Base-by-base conservation (phyloP, 1,140 invertebrate genomes). In the Trypoxylus dichotomus region DNA sequence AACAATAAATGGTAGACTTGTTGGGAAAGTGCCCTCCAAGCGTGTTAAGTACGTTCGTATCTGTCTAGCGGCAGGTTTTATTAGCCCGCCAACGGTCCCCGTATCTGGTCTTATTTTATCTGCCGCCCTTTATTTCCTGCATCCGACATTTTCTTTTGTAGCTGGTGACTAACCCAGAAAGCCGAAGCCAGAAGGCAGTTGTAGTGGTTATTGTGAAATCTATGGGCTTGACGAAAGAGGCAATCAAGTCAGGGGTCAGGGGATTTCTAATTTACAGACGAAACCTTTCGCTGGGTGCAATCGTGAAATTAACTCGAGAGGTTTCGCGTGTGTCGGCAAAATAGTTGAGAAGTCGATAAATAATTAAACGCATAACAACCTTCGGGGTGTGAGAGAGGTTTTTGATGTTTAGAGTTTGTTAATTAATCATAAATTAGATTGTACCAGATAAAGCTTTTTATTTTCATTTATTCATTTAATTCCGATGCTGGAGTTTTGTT, bases 201-300 rank as follows among this genome's bases (percentile, higher is more conserved):
- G 60, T 24, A 68, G 60, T 68, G 60, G 60, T 68, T 68, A 68
- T 21, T 5, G 60, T 68, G 60, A 68, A 68, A 68, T 68, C 24
- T 68, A 68, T 68, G 60, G 60, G 60, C 60, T 68, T 68, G 60
- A 68, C 60, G 60, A 68, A 68, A 68, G 60, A 68, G 60, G 60
- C 60, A 68, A 68, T 68, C 60, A 68, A 27, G 60, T 68, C 27
- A 68, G 60, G 60, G 60, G 60, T 68, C 60, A 68, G 60, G 60
- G 60, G 60, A 68, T 2, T 68, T 68, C 60, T 68, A 68, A 68
- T 68, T 68, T 68, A 68, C 60, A 68, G 60, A 21, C 60, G 27
- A 21, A 68, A n/a, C 60, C 60, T 68, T 68, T 19, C 47, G 60
- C 60, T 27, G 60, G 15, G 47, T 68, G 60, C 60, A 68, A 68